Evolutionary conservation across 2,888 invertebrate species (phyloP), one percentile per base, ranked within the genome.

Genomic region (Xestobium rufovillosum): DNA sequence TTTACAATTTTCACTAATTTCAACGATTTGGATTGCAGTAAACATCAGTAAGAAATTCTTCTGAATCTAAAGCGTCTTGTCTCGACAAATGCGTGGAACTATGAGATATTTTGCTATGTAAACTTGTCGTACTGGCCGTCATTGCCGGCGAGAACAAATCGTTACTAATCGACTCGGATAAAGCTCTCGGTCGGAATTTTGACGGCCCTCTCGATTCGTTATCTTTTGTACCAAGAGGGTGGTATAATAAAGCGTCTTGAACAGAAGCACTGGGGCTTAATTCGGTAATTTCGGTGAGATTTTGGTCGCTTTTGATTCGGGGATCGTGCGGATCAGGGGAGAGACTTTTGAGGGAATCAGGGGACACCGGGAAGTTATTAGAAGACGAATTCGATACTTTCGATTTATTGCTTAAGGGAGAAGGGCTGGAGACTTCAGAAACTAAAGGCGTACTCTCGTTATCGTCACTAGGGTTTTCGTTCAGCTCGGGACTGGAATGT

Each of bases 381-480:
- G 59, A 57, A 29, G 48, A 49, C 0, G 60, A 58, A 3, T 58
- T 56, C 46, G 49, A 53, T 1, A 51, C 39, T 19, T 56, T 55
- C 6, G 56, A 51, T 39, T 56, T 58, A 16, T 55, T 53, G 4
- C 50, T 49, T 1, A 57, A 57, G 34, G 50, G 53, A 13, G 57
- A 55, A 4, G 59, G 56, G 1, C 60, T 53, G 3, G 59, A 62
- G 6, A 60, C 49, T 44, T 63, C 61, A 0, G 72, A 72, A 4
- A 82, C 78, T 41, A 82, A 68, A 38, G 80, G 80, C 2, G 81
- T 78, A 48, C 75, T 75, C 55, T 83, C 83, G 57, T 80, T 80
- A 56, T 80, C 80, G 57, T 74, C 60, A 2, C 35, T 11, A 3
- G 45, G 34, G 31, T 46, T 53, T 17, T 62, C 61, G 29, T 61